These are phyloP conservation scores for Pelobates fuscus DNA, from an alignment of 2,113 vertebrate species.

Conservation along the genomic window DNA sequence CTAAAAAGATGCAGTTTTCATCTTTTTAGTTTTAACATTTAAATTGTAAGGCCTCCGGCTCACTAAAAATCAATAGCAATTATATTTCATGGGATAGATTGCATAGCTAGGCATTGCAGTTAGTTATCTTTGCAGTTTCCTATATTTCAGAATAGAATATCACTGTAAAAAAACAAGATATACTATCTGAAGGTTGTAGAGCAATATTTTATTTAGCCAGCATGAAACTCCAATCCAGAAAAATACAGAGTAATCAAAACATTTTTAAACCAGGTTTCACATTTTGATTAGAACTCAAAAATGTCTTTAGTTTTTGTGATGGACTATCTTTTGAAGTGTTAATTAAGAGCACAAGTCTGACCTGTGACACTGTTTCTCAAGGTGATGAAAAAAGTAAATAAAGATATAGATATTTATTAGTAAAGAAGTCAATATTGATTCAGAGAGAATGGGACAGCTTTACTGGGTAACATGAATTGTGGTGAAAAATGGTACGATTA, in stretches of 20 bases:
- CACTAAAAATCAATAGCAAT: constrained; percentile 36
- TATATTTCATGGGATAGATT: constrained; percentile 25
- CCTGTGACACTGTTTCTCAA: too few species aligned
- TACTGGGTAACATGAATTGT: too few species aligned
- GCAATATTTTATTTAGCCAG: background rate
- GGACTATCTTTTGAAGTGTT: too few species aligned
- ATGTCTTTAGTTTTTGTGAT: too few species aligned
- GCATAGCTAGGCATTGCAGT: background rate
- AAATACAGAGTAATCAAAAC: background rate
- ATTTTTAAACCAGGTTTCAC: background rate
- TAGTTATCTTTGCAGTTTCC: constrained; percentile 4
- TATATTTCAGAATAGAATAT: background rate
- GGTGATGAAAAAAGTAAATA: too few species aligned
- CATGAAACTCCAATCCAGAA: background rate
- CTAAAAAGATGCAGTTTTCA: constrained; percentile 28
- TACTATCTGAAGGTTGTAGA: background rate
- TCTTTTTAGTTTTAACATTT: constrained; percentile 31
- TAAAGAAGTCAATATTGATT: too few species aligned
- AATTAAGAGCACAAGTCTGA: too few species aligned
- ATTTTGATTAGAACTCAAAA: background rate
- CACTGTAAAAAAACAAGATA: background rate
- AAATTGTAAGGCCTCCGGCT: constrained; percentile 37
- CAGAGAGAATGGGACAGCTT: too few species aligned
- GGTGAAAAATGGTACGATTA: too few species aligned
- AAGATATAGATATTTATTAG: too few species aligned